Conservation (phyloP, 2,888 invertebrate genomes). For the Scelioninae gen. 1 region DNA sequence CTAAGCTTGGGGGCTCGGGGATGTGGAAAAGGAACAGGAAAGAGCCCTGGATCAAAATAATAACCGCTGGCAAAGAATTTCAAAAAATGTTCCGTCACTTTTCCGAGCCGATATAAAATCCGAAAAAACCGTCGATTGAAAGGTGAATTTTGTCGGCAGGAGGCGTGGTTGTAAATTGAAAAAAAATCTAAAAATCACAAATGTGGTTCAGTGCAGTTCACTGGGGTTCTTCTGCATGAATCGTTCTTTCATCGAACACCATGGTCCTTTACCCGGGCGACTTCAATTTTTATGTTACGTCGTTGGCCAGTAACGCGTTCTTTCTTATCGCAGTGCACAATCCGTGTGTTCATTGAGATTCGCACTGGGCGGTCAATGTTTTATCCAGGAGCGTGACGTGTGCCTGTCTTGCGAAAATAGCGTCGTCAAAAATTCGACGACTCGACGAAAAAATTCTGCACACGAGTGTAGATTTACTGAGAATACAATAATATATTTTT, state of each 20-base stretch:
- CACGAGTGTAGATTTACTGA: background rate
- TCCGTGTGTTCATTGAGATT: constrained; percentile 65
- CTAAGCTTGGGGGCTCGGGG: too few species aligned
- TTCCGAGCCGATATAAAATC: too few species aligned
- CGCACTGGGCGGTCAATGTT: constrained; percentile 59
- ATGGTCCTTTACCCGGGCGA: constrained; percentile 35
- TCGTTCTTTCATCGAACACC: constrained; percentile 59
- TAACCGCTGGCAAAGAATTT: too few species aligned
- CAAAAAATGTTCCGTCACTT: too few species aligned
- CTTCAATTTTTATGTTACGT: constrained; percentile 53
- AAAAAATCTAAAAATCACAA: constrained; percentile 43
- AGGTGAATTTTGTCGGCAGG: constrained; percentile 7
- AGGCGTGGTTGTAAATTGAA: constrained; percentile 21
- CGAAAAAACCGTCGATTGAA: too few species aligned
- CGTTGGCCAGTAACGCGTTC: constrained; percentile 50
- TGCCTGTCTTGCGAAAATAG: constrained; percentile 35
- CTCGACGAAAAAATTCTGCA: constrained; percentile 8
- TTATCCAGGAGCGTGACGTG: constrained; percentile 62
- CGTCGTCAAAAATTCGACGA: constrained; percentile 36
- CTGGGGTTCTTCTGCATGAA: constrained; percentile 51
- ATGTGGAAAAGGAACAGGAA: too few species aligned
- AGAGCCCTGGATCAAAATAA: too few species aligned
- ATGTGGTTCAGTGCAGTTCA: constrained; percentile 20
- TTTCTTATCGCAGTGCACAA: constrained; percentile 62
- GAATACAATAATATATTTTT: too few species aligned